Evolutionary conservation across 2,888 invertebrate species (phyloP).

Genomic region (Sturmia bella): DNA sequence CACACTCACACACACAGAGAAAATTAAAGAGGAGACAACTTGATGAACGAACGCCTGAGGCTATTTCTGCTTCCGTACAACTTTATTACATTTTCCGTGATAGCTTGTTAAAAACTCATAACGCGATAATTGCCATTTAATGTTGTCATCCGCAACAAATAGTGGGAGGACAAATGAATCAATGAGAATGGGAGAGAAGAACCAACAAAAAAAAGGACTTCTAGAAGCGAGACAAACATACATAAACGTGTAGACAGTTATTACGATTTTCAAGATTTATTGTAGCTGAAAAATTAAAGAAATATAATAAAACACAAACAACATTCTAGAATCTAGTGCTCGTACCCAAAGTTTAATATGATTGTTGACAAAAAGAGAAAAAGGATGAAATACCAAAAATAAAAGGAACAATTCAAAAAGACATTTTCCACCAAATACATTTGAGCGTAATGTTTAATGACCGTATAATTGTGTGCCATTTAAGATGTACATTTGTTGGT

Average conservation of each 20-base stretch:
- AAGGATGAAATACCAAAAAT: not conserved
- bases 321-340: not conserved
- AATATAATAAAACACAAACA: not conserved
- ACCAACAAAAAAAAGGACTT: not conserved
- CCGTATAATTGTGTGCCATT: conserved; percentile 55
- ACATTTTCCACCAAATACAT: not conserved
- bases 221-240: not conserved
- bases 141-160: conserved; percentile 67
- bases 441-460: conserved; percentile 43
- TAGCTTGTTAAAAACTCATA: conserved; percentile 67
- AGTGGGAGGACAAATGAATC: conserved; percentile 48
- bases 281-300: not conserved
- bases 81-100: conserved; percentile 65
- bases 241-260: not conserved
- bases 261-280: no score
- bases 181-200: conserved; percentile 18
- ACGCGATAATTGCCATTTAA: conserved; percentile 70
- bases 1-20: conserved; percentile 12
- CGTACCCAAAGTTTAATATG: not conserved
- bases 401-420: conserved; percentile 6
- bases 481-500: conserved; percentile 26
- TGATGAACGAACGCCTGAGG: conserved; percentile 49
- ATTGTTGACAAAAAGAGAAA: no score
- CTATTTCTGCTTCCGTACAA: conserved; percentile 57
- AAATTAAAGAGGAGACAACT: conserved; percentile 34